These are phyloP conservation scores for Thamnophis elegans DNA, from an alignment of 2,797 vertebrate species.

Conservation along the genomic window DNA sequence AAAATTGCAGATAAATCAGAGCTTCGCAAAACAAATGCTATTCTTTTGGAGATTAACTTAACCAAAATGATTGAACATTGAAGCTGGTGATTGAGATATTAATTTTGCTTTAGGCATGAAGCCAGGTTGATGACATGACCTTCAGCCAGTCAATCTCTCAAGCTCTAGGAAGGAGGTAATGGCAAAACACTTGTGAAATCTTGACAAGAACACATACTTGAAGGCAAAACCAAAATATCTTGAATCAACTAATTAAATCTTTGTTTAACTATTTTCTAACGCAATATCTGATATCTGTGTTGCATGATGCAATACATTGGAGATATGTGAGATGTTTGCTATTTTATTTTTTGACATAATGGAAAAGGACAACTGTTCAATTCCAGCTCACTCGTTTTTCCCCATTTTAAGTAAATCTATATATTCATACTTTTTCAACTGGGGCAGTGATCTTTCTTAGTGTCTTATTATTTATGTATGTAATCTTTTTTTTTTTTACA, in stretches of 20 bases:
- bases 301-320: neutral
- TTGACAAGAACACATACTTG: neutral
- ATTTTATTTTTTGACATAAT: neutral
- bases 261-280: neutral
- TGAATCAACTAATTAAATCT: neutral
- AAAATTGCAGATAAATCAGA: neutral
- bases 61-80: neutral
- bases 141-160: neutral
- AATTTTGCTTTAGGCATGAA: neutral
- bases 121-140: neutral
- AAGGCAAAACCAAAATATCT: neutral
- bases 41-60: neutral
- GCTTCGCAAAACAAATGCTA: neutral
- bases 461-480: neutral
- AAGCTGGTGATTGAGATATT: neutral
- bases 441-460: neutral
- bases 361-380: neutral
- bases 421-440: neutral
- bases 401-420: conserved; percentile 21
- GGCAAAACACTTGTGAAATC: neutral
- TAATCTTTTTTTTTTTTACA: neutral
- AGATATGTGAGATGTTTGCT: neutral
- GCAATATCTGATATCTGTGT: neutral
- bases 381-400: neutral
- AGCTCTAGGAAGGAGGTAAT: neutral